Evolutionary conservation across 2,113 vertebrate species (phyloP).

Genomic region (Triplophysa siluroides): DNA sequence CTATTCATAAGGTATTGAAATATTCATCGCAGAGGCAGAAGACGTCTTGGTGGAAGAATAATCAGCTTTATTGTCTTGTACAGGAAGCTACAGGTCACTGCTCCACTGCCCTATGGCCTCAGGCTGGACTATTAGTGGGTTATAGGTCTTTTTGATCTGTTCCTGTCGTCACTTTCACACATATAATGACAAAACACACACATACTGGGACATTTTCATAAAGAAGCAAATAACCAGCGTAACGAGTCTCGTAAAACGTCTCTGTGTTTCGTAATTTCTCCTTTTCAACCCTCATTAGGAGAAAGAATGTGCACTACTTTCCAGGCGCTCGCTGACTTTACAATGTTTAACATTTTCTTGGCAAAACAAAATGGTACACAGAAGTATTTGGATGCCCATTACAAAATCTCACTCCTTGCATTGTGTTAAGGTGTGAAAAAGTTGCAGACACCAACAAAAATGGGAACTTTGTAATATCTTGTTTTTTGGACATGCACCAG

Average conservation of each 20-base stretch:
- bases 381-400: neutral
- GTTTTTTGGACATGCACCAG: too few relatives aligned
- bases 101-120: neutral
- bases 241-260: conserved; percentile 64
- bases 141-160: neutral
- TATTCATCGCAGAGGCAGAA: neutral
- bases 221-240: conserved; percentile 67
- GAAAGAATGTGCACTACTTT: conserved; percentile 28
- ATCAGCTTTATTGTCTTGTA: neutral
- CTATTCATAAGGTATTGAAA: neutral
- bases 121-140: neutral
- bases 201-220: conserved; percentile 61
- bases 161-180: neutral
- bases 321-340: conserved; percentile 31
- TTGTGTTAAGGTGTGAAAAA: neutral
- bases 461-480: too few relatives aligned
- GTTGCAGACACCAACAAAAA: neutral
- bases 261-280: conserved; percentile 61
- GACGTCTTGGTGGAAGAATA: neutral
- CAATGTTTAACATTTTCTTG: neutral
- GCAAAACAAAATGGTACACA: neutral
- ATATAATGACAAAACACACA: neutral
- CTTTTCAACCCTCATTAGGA: conserved; percentile 70
- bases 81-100: conserved; percentile 34
- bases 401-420: neutral